Evolutionary conservation across 2,797 vertebrate genomes (phyloP).

Genomic region (Cynodonichthys magdalenae): DNA sequence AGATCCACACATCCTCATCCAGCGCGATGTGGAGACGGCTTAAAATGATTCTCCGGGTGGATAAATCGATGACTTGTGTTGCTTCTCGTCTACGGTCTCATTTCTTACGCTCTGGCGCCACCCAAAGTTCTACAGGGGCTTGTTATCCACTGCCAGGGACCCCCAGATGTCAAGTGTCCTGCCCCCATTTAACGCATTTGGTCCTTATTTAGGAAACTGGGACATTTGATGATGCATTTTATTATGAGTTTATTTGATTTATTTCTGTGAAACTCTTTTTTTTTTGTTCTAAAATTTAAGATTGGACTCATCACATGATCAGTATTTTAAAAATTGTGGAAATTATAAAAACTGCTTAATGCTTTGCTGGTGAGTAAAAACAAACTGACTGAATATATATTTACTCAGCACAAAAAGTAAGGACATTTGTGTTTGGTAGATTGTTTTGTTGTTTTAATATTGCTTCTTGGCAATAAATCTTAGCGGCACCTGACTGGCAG

Average conservation of each 20-base stretch:
- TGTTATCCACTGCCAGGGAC: constrained; percentile 24
- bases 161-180: constrained; percentile 11
- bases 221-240: not conserved
- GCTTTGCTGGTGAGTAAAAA: too few relatives aligned
- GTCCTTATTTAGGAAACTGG: not conserved
- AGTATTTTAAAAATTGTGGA: too few relatives aligned
- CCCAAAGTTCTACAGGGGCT: constrained; percentile 57
- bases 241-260: not conserved
- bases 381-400: too few relatives aligned
- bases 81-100: not conserved
- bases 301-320: too few relatives aligned
- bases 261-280: not conserved
- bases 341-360: too few relatives aligned
- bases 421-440: too few relatives aligned
- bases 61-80: constrained; percentile 47
- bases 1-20: constrained; percentile 45
- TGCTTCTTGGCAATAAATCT: too few relatives aligned
- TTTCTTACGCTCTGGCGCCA: constrained; percentile 76
- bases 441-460: too few relatives aligned
- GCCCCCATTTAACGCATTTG: not conserved
- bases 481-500: too few relatives aligned
- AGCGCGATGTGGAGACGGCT: constrained; percentile 50
- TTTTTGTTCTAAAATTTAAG: too few relatives aligned
- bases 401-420: too few relatives aligned
- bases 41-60: constrained; percentile 43